phyloP scores from a whole-genome alignment of 1,140 invertebrate genomes.

The Leptopilina boulardi region DNA sequence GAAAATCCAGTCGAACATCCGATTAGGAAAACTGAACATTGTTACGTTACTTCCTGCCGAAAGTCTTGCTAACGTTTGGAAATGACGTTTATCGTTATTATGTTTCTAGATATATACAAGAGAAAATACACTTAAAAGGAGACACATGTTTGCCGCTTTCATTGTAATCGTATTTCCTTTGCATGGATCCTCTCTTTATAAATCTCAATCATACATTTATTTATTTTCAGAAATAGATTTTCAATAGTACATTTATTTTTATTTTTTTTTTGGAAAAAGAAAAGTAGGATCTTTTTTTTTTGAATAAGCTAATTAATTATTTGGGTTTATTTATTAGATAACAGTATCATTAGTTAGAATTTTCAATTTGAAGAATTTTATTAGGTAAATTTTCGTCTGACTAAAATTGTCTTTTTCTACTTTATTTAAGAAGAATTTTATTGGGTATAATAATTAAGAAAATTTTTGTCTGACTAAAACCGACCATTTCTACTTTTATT shows the following conservation, averaged over 20 bases:
- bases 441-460: too few relatives aligned
- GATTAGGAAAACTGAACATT: constrained; percentile 62
- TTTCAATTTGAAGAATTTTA: too few relatives aligned
- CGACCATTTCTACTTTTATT: too few relatives aligned
- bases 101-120: constrained; percentile 40
- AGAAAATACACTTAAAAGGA: background rate
- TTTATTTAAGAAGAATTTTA: too few relatives aligned
- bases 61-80: constrained; percentile 13
- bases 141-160: background rate
- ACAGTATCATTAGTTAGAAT: too few relatives aligned
- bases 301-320: too few relatives aligned
- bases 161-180: background rate
- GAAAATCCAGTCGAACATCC: constrained; percentile 61
- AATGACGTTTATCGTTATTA: constrained; percentile 59
- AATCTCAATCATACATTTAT: background rate
- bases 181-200: background rate
- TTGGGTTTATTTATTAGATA: too few relatives aligned
- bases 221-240: background rate
- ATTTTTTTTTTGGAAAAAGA: background rate
- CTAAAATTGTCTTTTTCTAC: too few relatives aligned
- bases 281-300: too few relatives aligned
- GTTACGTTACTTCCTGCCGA: constrained; percentile 56
- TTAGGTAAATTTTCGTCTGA: too few relatives aligned
- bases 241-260: background rate
- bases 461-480: too few relatives aligned